Conservation (phyloP, 2,888 invertebrate genomes). For the Pollenia labialis region DNA sequence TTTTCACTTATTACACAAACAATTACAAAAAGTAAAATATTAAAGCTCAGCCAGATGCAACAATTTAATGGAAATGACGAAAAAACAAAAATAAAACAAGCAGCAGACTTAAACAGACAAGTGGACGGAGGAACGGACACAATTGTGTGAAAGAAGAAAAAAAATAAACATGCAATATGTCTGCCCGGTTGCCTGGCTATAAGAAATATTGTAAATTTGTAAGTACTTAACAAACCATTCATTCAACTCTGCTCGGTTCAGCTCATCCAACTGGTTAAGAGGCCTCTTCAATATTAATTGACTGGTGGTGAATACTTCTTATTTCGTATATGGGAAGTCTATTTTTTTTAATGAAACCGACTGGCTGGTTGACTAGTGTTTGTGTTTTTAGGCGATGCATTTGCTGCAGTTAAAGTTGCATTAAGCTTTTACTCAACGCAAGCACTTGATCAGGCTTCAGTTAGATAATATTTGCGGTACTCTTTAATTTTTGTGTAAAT, state of each 20-base stretch:
- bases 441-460: conserved; percentile 43
- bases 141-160: conserved; percentile 8
- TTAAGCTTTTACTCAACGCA: conserved; percentile 48
- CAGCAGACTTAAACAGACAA: conserved; percentile 3
- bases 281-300: conserved; percentile 71
- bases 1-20: conserved; percentile 63
- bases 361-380: not conserved
- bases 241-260: not conserved
- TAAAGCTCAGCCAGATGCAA: conserved; percentile 54
- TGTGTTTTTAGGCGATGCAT: not conserved
- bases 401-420: conserved; percentile 37
- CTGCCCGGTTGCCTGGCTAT: not conserved
- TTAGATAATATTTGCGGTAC: conserved; percentile 61
- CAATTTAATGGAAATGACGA: conserved; percentile 1
- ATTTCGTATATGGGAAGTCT: conserved; percentile 32
- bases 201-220: conserved; percentile 41
- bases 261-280: conserved; percentile 62
- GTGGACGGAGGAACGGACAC: conserved; percentile 19
- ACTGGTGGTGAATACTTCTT: conserved; percentile 41
- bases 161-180: conserved; percentile 18
- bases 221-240: conserved; percentile 37
- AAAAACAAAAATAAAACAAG: not conserved
- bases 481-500: not conserved
- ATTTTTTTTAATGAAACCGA: not conserved
- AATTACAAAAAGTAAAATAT: conserved; percentile 44